Conservation (phyloP, 2,113 vertebrate genomes). For the Phyllopteryx taeniolatus region DNA sequence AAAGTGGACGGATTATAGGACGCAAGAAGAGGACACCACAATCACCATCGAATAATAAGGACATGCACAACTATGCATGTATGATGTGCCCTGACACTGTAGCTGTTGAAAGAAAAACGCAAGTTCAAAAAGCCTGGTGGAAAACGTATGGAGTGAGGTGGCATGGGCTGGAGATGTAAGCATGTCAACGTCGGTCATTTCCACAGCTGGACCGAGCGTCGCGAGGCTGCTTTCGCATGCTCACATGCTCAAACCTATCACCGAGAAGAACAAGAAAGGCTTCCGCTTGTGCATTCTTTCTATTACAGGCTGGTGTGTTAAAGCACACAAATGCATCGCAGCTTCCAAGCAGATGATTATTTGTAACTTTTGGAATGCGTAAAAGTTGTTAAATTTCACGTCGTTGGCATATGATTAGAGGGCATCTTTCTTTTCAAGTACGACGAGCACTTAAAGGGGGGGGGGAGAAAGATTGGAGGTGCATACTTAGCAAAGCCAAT, state of each 20-base stretch:
- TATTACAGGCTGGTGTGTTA: constrained; percentile 24
- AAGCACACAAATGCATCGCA: constrained; percentile 23
- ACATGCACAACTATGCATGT: no score
- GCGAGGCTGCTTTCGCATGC: neutral
- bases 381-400: no score
- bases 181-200: neutral
- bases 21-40: no score
- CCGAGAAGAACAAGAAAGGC: neutral
- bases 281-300: neutral
- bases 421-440: neutral
- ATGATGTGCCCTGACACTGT: no score
- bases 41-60: no score
- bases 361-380: constrained; percentile 9
- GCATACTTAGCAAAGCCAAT: constrained; percentile 97
- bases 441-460: constrained; percentile 14
- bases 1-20: no score
- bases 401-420: neutral
- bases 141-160: no score
- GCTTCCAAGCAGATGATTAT: constrained; percentile 23
- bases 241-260: neutral
- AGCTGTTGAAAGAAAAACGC: no score
- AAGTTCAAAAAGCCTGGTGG: no score
- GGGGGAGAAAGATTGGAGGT: neutral
- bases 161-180: neutral
- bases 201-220: neutral